These are phyloP conservation scores for Anguilla marmorata DNA, from an alignment of 2,797 vertebrate species.

Conservation along the genomic window DNA sequence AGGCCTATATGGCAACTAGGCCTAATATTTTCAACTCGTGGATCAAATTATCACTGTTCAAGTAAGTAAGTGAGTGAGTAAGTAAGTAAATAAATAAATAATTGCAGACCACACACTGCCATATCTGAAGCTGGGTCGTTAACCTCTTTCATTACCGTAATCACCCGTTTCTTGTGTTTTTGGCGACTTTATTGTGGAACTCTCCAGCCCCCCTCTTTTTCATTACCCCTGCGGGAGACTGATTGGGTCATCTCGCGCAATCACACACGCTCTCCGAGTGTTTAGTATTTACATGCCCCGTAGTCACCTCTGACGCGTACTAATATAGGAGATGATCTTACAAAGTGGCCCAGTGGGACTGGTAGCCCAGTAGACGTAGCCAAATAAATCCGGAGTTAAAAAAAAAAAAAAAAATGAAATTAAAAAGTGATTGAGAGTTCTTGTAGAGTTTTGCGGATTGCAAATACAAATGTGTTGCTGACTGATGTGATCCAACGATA, in stretches of 20 bases:
- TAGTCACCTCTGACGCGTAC: neutral
- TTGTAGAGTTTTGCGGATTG: slow-evolving; percentile 30
- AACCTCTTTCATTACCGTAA: neutral
- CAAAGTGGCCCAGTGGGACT: neutral
- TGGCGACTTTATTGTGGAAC: neutral
- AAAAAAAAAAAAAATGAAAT: neutral
- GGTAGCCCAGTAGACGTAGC: neutral
- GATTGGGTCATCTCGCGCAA: neutral
- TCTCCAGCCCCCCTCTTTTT: neutral
- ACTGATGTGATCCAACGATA: slow-evolving; percentile 58
- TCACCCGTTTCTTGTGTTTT: neutral
- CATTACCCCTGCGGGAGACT: neutral
- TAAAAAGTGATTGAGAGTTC: neutral
- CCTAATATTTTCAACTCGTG: neutral
- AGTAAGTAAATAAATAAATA: no score
- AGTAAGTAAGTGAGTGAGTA: neutral
- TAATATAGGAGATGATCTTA: neutral
- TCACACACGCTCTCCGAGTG: neutral
- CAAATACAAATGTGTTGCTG: slow-evolving; percentile 52
- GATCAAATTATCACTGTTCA: neutral
- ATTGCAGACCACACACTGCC: no score
- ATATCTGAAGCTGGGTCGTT: no score
- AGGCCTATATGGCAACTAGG: neutral
- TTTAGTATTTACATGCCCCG: neutral
- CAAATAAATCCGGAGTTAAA: neutral